Evolutionary conservation across 2,888 invertebrate genomes (phyloP), one percentile per base, ranked within the genome.

Genomic region (Sipunculus nudus): DNA sequence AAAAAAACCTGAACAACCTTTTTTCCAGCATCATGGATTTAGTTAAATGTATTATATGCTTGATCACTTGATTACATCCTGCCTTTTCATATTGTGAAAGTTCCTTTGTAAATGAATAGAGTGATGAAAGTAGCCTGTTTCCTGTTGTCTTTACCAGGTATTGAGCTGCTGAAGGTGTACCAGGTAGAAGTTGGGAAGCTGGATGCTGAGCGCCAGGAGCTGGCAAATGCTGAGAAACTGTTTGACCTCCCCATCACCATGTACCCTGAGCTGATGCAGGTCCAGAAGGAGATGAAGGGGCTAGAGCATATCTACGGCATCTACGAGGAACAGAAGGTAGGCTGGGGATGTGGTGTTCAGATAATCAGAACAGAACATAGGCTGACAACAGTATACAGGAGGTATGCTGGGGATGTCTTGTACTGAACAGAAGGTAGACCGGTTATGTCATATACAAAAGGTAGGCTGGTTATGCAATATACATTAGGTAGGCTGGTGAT

Each of bases 161-260:
- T 83, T 29, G 78, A 79, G 62, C 55, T 80, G 64, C 71, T 82
- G 71, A 74, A 90, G 86, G 87, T 89, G 78, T 92, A 88, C 75
- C 80, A 79, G 13, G 87, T 87, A 72, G 86, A 89, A 71, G 89
- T 94, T 67, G 87, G 87, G 2, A 86, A 88, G 40, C 76, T 92
- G 10, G 92, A 93, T 76, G 80, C 81, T 0, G 88, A 89, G 54
- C 76, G 92, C 68, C 85, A 86, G 53, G 87, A 87, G 63, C 80
- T 89, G 70, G 87, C 88, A 3, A 89, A 89, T 58, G 92, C 93
- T 0, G 94, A 95, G 84, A 89, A 91, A 75, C 86, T 96, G 2
- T 96, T 96, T 81, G 93, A 94, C 74, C 90, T 95, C 73, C 89
- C 92, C 0, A 87, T 93, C 49, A 90, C 92, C 0, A 92, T 93